phyloP scores from a whole-genome alignment of 2,888 invertebrate species.

The Volucella inanis region DNA sequence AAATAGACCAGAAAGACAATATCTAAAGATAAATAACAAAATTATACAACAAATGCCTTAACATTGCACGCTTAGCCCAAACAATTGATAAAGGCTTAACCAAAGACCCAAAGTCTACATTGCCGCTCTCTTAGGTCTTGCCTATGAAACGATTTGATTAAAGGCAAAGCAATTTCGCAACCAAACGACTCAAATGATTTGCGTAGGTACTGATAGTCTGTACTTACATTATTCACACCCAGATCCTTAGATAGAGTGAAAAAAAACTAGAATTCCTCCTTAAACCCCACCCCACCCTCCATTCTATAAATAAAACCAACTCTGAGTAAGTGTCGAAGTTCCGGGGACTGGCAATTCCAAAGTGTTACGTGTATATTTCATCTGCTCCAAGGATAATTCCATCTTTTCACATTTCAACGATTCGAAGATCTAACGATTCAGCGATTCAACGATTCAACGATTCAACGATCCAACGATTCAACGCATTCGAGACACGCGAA shows the following conservation, averaged over 20 bases:
- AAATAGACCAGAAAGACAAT: conserved; percentile 42
- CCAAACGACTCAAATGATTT: conserved; percentile 45
- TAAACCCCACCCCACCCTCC: background rate
- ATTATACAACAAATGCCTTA: conserved; percentile 59
- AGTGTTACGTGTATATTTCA: conserved; percentile 56
- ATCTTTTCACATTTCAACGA: conserved; percentile 4
- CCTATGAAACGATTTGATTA: conserved; percentile 37
- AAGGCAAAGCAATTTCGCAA: conserved; percentile 32
- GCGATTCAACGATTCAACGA: too few relatives aligned
- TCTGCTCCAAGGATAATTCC: conserved; percentile 46
- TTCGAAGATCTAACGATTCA: conserved; percentile 1
- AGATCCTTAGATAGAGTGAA: background rate
- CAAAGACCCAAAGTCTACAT: background rate
- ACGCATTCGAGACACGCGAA: conserved; percentile 14
- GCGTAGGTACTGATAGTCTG: conserved; percentile 55
- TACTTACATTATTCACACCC: conserved; percentile 41
- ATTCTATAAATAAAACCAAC: conserved; percentile 56
- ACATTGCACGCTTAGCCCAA: conserved; percentile 42
- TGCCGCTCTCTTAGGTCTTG: background rate
- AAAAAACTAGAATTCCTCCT: background rate
- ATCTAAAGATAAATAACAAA: conserved; percentile 62
- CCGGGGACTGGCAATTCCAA: conserved; percentile 56
- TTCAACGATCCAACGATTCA: conserved; percentile 4
- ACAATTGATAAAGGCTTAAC: conserved; percentile 65
- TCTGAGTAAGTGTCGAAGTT: conserved; percentile 45